Base-by-base conservation (phyloP, 2,113 vertebrate genomes). In the Poecilia latipinna region DNA sequence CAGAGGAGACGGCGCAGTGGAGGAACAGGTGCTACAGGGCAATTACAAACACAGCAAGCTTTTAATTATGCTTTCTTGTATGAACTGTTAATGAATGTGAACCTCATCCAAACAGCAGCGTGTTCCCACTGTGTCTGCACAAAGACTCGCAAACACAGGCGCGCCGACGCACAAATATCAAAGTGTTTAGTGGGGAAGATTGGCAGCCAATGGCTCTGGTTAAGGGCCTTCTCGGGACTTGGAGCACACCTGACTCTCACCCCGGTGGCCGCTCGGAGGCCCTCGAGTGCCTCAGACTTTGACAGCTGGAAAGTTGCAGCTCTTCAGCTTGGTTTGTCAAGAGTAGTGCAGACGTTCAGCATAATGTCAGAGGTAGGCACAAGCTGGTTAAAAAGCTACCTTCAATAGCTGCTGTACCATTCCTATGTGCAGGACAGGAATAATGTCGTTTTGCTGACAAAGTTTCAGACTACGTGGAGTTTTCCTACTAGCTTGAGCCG, bases 11-110 rank as follows among this genome's bases (percentile, higher is more conserved):
- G 1, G 28, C 67, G 80, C 73, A 68, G 73, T 64, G 65, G 82
- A 76, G 82, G 77, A 86, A 83, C 92, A 91, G 91, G 90, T 93
- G 90, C 86, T 84, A 83, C 82, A 68, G 86, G 82, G 84, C 91
- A 92, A 93, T 92, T 92, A 92, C 85, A 82, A 93, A 90, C 90
- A 90, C 92, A 91, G 91, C 90, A 83, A 87, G 92, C 91, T 90
- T 92, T 93, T 93, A 93, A 93, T 93, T 93, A 90, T 82, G 75
- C 79, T 82, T 88, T 81, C 89, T 88, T 73, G 81, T 86, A 90
- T 88, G 82, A 91, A 90, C 89, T 88, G 85, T 92, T 92, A 89
- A 93, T 90, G 86, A 92, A 92, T 92, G 85, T 85, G 85, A 89
- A 90, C 72, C 79, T 83, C 79, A 63, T 83, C 84, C 80, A 91